These are phyloP conservation scores for Temnothorax longispinosus DNA, from an alignment of 1,140 invertebrate genomes.

Conservation along the genomic window DNA sequence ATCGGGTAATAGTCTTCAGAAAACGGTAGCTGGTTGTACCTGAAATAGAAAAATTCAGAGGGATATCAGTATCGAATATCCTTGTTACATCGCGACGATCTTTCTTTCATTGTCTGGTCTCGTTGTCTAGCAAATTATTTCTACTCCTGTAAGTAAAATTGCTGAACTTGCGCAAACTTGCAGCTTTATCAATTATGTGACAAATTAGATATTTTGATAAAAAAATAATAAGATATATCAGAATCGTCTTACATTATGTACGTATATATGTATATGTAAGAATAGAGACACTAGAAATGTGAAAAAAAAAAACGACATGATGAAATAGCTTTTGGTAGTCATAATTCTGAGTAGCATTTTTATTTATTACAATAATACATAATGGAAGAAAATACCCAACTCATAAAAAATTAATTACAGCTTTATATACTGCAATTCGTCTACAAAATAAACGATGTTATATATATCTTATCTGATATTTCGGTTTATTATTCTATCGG, in stretches of 20 bases:
- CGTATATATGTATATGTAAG: not conserved
- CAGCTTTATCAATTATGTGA: not conserved
- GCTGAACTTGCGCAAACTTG: not conserved
- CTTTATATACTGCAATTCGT: not conserved
- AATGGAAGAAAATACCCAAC: not conserved
- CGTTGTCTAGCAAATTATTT: slow-evolving; percentile 60
- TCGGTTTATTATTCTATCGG: not conserved
- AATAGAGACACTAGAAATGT: not conserved
- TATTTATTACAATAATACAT: slow-evolving; percentile 44
- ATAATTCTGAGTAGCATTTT: slow-evolving; percentile 2
- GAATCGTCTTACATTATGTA: not conserved
- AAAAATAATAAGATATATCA: not conserved
- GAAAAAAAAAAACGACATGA: slow-evolving; percentile 3
- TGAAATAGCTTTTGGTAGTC: not conserved
- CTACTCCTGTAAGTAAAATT: slow-evolving; percentile 59
- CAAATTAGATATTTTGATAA: not conserved
- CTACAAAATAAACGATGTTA: not conserved
- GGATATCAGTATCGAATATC: slow-evolving; percentile 74
- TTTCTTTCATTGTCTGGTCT: slow-evolving; percentile 59
- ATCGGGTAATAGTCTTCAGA: slow-evolving; percentile 79
- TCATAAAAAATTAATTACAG: not conserved
- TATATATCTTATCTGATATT: not conserved
- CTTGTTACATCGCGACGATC: slow-evolving; percentile 37
- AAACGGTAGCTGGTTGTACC: slow-evolving; percentile 77
- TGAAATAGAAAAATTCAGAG: slow-evolving; percentile 83